A percentile compares a stretch with the other conserved stretches of the same genome.
phyloP scores from a whole-genome alignment of 1,140 invertebrate genomes.

The Atta cephalotes region DNA sequence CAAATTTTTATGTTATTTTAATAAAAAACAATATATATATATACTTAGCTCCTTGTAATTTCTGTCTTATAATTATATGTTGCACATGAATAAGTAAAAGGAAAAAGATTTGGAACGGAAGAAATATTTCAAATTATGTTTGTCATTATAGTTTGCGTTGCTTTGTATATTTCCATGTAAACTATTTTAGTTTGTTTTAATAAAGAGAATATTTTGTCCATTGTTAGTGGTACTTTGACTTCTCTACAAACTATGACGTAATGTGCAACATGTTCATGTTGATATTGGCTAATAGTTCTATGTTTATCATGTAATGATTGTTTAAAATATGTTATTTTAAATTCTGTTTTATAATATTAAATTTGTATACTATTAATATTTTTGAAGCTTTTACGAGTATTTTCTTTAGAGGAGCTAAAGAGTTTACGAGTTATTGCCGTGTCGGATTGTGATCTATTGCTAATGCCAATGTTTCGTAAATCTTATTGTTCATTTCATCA shows the following conservation, averaged over 20 bases:
- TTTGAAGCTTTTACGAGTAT: no score
- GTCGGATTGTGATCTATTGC: no score
- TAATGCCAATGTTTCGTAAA: no score
- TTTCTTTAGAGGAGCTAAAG: no score
- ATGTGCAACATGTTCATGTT: slow-evolving; percentile 2
- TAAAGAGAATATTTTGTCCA: slow-evolving; percentile 1
- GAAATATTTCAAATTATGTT: slow-evolving; percentile 16
- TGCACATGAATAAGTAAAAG: slow-evolving; percentile 11
- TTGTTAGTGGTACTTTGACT: slow-evolving; percentile 35
- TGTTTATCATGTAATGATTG: slow-evolving; percentile 8
- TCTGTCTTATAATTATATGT: neutral
- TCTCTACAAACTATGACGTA: neutral
- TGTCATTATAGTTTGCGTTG: slow-evolving; percentile 23
- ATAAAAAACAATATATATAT: neutral
- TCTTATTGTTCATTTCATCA: no score
- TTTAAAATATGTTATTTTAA: neutral
- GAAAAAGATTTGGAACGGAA: slow-evolving; percentile 12
- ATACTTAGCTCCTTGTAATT: slow-evolving; percentile 18
- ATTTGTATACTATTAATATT: neutral
- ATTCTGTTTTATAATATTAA: neutral
- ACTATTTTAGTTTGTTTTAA: slow-evolving; percentile 16
- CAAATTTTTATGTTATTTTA: neutral
- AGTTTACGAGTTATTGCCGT: no score
- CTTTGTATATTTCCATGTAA: slow-evolving; percentile 23
- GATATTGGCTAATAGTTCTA: neutral